Conservation (phyloP, 2,888 invertebrate species). For the Lepidonotus clava region DNA sequence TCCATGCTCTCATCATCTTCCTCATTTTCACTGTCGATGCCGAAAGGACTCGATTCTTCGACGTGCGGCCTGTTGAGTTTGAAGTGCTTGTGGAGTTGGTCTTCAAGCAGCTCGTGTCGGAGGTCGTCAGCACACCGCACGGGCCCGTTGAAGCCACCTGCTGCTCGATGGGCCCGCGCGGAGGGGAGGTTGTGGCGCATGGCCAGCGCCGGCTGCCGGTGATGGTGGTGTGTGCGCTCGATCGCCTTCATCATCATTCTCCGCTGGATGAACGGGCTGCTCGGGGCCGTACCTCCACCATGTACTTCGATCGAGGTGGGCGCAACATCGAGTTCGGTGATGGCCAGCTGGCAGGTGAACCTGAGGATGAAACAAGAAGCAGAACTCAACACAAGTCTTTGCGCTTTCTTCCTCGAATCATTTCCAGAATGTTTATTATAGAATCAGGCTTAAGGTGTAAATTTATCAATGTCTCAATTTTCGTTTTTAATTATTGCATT, state of each 20-base stretch:
- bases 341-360: constrained; percentile 85
- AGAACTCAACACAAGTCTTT: too few relatives aligned
- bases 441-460: too few relatives aligned
- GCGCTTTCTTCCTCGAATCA: too few relatives aligned
- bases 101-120: constrained; percentile 58
- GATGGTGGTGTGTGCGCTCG: constrained; percentile 24
- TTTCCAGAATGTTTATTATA: too few relatives aligned
- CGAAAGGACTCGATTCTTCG: not conserved
- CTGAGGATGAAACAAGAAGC: constrained; percentile 68
- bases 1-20: not conserved
- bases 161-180: not conserved
- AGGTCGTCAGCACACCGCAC: constrained; percentile 57
- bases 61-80: not conserved
- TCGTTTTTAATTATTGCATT: too few relatives aligned
- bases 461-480: too few relatives aligned
- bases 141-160: constrained; percentile 36
- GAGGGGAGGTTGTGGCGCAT: not conserved
- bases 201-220: not conserved
- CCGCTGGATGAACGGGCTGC: not conserved
- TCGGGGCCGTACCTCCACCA: not conserved
- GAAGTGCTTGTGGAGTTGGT: not conserved
- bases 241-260: not conserved
- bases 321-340: constrained; percentile 83
- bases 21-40: not conserved
- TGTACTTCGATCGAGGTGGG: not conserved